Conservation (phyloP, 2,888 invertebrate genomes). For the Drosophila paranaensis region DNA sequence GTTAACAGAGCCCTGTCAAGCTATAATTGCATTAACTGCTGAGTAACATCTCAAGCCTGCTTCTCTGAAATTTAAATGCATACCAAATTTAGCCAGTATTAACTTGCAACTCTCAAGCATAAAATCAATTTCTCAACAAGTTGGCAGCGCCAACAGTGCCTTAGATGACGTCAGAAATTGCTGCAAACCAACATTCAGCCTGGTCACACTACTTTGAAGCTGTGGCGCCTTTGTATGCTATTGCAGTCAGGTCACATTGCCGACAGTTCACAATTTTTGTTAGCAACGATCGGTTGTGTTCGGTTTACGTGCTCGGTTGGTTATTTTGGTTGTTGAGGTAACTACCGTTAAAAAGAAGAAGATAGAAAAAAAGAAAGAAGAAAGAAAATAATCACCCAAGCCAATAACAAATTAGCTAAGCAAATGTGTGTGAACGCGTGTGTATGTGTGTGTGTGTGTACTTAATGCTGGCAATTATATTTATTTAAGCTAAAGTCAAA, state of each 20-base stretch:
- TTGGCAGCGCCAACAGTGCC: neutral
- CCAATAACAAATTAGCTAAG: constrained; percentile 44
- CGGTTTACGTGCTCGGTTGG: constrained; percentile 42
- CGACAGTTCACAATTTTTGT: constrained; percentile 48
- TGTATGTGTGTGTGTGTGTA: constrained; percentile 32
- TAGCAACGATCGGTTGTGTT: constrained; percentile 62
- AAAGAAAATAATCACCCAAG: constrained; percentile 28
- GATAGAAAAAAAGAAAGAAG: constrained; percentile 2
- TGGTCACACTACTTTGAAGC: constrained; percentile 28
- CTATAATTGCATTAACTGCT: too few species aligned
- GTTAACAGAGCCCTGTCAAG: too few species aligned
- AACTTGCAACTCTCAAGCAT: neutral
- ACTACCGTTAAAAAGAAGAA: constrained; percentile 42
- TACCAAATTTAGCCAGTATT: too few species aligned
- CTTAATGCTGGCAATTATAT: constrained; percentile 30
- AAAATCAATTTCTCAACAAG: neutral
- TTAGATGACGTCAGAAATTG: constrained; percentile 23
- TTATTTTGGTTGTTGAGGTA: constrained; percentile 57
- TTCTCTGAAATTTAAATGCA: too few species aligned
- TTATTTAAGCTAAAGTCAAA: constrained; percentile 30
- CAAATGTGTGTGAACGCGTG: constrained; percentile 34
- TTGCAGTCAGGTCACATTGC: constrained; percentile 24
- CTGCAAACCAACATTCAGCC: too few species aligned
- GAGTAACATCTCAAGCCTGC: too few species aligned
- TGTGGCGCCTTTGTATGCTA: neutral